Conservation (phyloP, 2,113 vertebrate genomes). For the Nothocercus julius region DNA sequence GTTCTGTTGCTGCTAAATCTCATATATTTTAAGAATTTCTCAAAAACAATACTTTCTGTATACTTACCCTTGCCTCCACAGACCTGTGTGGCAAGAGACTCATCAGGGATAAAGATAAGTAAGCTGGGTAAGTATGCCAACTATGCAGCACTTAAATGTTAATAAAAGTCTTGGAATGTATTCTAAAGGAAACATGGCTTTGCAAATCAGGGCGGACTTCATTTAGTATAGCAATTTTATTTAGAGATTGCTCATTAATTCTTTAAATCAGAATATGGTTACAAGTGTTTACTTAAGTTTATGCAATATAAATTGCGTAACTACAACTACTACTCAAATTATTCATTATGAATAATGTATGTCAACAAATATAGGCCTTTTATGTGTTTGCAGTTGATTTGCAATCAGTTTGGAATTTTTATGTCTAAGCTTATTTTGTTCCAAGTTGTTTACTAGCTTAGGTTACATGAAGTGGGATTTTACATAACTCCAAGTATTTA, state of each 20-base stretch:
- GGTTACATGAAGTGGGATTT: background rate
- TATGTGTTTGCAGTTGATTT: conserved; percentile 49
- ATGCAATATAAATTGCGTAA: conserved; percentile 21
- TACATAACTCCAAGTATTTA: conserved; percentile 3
- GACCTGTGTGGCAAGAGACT: background rate
- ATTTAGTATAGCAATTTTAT: conserved; percentile 41
- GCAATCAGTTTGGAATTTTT: conserved; percentile 22
- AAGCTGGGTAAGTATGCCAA: background rate
- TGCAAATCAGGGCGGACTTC: background rate
- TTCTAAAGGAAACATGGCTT: background rate
- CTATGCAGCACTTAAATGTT: background rate
- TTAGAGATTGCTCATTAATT: conserved; percentile 54
- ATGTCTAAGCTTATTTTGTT: conserved; percentile 3
- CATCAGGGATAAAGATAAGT: background rate
- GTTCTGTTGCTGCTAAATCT: background rate
- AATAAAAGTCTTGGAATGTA: background rate
- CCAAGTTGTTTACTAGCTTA: conserved; percentile 1
- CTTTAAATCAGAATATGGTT: conserved; percentile 45
- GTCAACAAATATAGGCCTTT: conserved; percentile 42
- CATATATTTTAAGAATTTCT: background rate
- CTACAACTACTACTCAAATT: conserved; percentile 29
- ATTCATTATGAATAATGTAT: conserved; percentile 62
- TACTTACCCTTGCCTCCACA: background rate
- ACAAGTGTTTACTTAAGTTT: conserved; percentile 59
- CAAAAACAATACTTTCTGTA: background rate